Evolutionary conservation across 1,140 invertebrate genomes (phyloP).

Genomic region (Rhopalosiphum padi): DNA sequence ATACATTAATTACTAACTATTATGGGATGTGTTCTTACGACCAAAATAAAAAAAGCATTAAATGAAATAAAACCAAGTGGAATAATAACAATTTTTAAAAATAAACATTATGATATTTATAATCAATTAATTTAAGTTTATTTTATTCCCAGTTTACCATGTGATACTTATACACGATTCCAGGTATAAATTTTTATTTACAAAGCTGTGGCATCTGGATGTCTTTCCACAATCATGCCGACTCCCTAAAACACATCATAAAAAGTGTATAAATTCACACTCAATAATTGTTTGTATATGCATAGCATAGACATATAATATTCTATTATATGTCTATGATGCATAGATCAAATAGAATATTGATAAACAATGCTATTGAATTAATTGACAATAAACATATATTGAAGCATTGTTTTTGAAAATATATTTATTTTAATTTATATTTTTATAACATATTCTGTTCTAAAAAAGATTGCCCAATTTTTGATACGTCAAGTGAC

Average conservation of each 20-base stretch:
- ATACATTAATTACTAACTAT: background rate
- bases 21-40: background rate
- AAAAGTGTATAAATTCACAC: slow-evolving; percentile 52
- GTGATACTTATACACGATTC: background rate
- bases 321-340: too few species aligned
- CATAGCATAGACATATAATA: too few species aligned
- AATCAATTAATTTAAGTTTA: slow-evolving; percentile 9
- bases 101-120: background rate
- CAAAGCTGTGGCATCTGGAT: slow-evolving; percentile 74
- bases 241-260: slow-evolving; percentile 78
- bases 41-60: slow-evolving; percentile 23
- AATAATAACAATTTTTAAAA: slow-evolving; percentile 21
- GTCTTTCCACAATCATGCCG: slow-evolving; percentile 93
- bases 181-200: slow-evolving; percentile 31
- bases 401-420: too few species aligned
- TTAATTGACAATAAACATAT: too few species aligned
- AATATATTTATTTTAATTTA: too few species aligned
- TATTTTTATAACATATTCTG: too few species aligned
- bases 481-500: too few species aligned
- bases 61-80: slow-evolving; percentile 15
- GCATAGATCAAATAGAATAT: background rate
- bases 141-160: slow-evolving; percentile 28
- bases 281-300: slow-evolving; percentile 11
- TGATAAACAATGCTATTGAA: background rate
- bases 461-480: too few species aligned